Percentiles rank a stretch among this genome's conserved stretches.
Evolutionary conservation across 2,113 vertebrate genomes (phyloP).

Genomic region (Coregonus clupeaformis): DNA sequence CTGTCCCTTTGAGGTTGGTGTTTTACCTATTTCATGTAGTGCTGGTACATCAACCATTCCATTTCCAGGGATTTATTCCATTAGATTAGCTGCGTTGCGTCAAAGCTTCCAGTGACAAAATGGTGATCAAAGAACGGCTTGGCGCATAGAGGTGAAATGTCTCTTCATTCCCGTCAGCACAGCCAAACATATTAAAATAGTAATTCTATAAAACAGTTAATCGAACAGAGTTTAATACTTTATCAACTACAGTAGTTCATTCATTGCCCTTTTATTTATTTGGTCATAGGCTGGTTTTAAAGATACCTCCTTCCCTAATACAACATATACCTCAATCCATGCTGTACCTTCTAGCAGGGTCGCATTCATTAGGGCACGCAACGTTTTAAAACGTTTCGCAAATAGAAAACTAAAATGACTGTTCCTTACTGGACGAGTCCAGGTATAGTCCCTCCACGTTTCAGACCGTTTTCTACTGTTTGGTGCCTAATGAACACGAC

Average conservation of each 20-base stretch:
- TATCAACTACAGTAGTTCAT: not conserved
- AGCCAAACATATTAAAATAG: not conserved
- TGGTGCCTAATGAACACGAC: no score
- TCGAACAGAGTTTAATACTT: constrained; percentile 1
- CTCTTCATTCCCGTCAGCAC: not conserved
- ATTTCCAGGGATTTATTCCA: no score
- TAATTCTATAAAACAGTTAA: not conserved
- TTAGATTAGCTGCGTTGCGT: not conserved
- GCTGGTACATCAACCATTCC: no score
- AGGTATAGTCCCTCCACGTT: no score
- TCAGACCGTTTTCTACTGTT: no score
- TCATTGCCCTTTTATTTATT: not conserved
- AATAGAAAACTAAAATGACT: no score
- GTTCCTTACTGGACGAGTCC: no score
- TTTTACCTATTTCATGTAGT: no score
- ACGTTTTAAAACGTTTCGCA: no score
- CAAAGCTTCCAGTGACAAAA: not conserved
- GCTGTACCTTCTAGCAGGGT: not conserved
- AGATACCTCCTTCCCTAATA: not conserved
- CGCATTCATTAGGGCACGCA: no score
- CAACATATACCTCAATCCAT: not conserved
- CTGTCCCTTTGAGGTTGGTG: no score
- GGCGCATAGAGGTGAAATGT: not conserved
- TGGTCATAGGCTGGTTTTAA: not conserved
- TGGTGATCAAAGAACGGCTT: not conserved